These are phyloP conservation scores for Hipparchia semele DNA, from an alignment of 2,888 invertebrate genomes.

Conservation along the genomic window DNA sequence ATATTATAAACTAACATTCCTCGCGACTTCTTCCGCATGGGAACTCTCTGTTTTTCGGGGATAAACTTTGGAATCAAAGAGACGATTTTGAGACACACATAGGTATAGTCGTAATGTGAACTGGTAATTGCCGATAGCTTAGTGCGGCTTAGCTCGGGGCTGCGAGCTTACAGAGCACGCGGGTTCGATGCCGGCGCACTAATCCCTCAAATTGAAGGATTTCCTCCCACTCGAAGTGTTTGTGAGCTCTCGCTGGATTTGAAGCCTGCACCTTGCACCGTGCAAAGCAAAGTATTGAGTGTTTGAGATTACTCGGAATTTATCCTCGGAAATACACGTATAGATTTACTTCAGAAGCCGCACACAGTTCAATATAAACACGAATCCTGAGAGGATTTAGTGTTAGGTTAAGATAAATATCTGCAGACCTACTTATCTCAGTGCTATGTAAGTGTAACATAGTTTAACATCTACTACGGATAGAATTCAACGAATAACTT, in stretches of 20 bases:
- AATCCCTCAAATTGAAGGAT: constrained; percentile 30
- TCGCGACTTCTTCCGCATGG: too few species aligned
- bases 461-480: too few species aligned
- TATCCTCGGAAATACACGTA: neutral
- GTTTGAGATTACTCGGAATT: constrained; percentile 1
- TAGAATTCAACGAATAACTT: too few species aligned
- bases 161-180: constrained; percentile 1
- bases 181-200: constrained; percentile 28
- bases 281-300: constrained; percentile 16
- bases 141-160: constrained; percentile 20
- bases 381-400: neutral
- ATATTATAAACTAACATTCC: too few species aligned
- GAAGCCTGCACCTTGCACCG: constrained; percentile 26
- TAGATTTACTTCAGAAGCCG: neutral
- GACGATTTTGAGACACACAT: too few species aligned
- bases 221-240: constrained; percentile 27
- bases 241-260: constrained; percentile 36
- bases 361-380: neutral
- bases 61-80: too few species aligned
- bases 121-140: constrained; percentile 27
- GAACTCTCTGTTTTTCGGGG: too few species aligned
- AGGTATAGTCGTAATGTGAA: constrained; percentile 1
- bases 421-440: neutral
- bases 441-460: too few species aligned
- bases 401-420: neutral